Conservation (phyloP, 2,888 invertebrate genomes). For the Cremastinae sp. region DNA sequence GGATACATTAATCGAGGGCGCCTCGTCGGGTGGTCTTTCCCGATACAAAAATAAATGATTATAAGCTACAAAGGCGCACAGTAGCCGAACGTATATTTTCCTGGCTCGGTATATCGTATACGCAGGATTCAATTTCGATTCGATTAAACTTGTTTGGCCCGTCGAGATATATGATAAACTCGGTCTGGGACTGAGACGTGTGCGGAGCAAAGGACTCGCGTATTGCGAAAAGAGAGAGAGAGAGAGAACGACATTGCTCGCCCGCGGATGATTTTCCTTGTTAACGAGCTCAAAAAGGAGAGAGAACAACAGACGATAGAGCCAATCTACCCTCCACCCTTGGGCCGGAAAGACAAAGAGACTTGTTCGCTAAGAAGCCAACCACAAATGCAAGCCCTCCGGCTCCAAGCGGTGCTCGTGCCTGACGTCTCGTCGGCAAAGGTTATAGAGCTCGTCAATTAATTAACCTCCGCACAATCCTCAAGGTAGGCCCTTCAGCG, state of each 20-base stretch:
- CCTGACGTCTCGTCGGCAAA: conserved; percentile 74
- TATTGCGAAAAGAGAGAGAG: conserved; percentile 62
- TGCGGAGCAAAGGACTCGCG: conserved; percentile 60
- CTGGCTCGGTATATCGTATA: conserved; percentile 28
- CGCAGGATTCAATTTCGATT: conserved; percentile 62
- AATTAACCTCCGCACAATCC: conserved; percentile 67
- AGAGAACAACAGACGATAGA: conserved; percentile 48
- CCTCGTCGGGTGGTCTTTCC: not conserved
- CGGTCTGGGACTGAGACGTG: conserved; percentile 54
- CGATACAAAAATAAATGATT: not conserved
- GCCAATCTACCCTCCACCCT: conserved; percentile 20
- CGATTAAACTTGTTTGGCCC: conserved; percentile 64
- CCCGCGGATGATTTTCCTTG: conserved; percentile 68
- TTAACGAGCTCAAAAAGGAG: conserved; percentile 68
- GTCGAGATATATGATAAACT: conserved; percentile 62
- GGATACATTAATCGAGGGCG: too few relatives aligned
- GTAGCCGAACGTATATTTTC: not conserved
- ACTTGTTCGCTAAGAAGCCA: conserved; percentile 65
- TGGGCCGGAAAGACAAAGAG: conserved; percentile 67
- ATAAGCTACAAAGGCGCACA: too few relatives aligned
- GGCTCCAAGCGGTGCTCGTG: conserved; percentile 65
- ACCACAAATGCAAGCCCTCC: conserved; percentile 70
- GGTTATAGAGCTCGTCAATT: conserved; percentile 73
- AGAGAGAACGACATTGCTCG: conserved; percentile 64
- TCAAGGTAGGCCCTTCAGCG: conserved; percentile 56